Percentiles rank a stretch among this genome's conserved stretches.
Conservation (phyloP, 2,113 vertebrate genomes). For the Cyphomyrus discorhynchus region DNA sequence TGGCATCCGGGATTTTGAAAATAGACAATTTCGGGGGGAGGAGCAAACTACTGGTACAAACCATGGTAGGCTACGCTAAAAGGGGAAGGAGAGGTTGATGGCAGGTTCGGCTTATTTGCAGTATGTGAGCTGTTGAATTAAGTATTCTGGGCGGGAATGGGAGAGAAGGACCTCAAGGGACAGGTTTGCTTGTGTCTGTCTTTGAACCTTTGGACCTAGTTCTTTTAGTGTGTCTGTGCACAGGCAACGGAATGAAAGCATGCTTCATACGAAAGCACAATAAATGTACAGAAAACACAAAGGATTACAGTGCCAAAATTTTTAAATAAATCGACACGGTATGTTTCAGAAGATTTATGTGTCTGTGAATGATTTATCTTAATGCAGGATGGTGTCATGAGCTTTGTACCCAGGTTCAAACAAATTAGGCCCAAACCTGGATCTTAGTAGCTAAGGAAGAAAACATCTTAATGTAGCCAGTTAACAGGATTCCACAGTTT, state of each 20-base stretch:
- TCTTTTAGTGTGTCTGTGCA: conserved; percentile 21
- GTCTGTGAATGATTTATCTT: conserved; percentile 4
- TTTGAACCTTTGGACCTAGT: neutral
- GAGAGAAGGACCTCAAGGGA: neutral
- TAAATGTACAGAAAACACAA: conserved; percentile 37
- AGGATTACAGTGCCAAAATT: conserved; percentile 40
- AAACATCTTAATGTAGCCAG: neutral
- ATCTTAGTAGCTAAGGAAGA: neutral
- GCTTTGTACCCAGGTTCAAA: neutral
- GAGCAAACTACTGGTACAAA: neutral
- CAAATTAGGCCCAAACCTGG: neutral
- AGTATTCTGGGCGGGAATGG: neutral
- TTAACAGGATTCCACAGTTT: neutral
- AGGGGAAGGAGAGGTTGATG: neutral
- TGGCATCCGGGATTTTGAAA: neutral
- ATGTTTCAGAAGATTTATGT: conserved; percentile 39
- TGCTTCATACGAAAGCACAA: conserved; percentile 44
- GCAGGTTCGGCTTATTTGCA: neutral
- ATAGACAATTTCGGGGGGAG: neutral
- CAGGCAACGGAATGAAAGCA: conserved; percentile 36
- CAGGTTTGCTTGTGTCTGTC: neutral
- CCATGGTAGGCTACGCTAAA: neutral
- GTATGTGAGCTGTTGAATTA: neutral
- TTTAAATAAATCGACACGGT: conserved; percentile 35
- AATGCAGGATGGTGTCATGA: neutral